Percentiles rank a stretch among this genome's conserved stretches.
Conservation (phyloP, 1,140 invertebrate species). For the Ceratina japonica region DNA sequence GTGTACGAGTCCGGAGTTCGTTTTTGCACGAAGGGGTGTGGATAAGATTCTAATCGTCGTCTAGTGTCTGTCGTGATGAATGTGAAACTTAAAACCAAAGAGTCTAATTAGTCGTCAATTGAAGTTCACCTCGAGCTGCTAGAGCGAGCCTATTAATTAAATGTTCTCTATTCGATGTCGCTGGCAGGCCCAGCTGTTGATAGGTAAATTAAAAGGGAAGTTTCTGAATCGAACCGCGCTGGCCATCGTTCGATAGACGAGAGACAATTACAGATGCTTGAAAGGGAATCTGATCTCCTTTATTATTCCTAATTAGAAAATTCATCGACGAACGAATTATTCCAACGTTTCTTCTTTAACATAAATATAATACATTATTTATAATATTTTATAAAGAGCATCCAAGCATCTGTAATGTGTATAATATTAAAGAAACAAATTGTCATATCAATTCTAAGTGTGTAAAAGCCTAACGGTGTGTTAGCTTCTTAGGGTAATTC, state of each 20-base stretch:
- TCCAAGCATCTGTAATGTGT: constrained; percentile 6
- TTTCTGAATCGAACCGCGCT: constrained; percentile 11
- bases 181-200: constrained; percentile 53
- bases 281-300: neutral
- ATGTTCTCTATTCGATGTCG: constrained; percentile 45
- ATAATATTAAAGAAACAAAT: neutral
- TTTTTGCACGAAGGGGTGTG: no score
- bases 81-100: constrained; percentile 20
- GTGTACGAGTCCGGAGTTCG: no score
- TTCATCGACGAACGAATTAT: neutral
- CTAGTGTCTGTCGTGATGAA: constrained; percentile 21
- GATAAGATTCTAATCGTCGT: constrained; percentile 7
- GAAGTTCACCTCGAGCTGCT: neutral
- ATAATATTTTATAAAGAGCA: neutral
- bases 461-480: constrained; percentile 23
- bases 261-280: constrained; percentile 2
- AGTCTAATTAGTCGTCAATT: constrained; percentile 32
- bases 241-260: constrained; percentile 22
- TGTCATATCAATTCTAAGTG: constrained; percentile 34
- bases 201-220: constrained; percentile 27
- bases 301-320: no score
- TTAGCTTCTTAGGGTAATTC: constrained; percentile 22
- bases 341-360: neutral
- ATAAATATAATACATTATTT: no score
- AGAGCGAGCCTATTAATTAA: constrained; percentile 17